Evolutionary conservation across 2,888 invertebrate genomes (phyloP).

Genomic region (Eugnorisma glareosa): DNA sequence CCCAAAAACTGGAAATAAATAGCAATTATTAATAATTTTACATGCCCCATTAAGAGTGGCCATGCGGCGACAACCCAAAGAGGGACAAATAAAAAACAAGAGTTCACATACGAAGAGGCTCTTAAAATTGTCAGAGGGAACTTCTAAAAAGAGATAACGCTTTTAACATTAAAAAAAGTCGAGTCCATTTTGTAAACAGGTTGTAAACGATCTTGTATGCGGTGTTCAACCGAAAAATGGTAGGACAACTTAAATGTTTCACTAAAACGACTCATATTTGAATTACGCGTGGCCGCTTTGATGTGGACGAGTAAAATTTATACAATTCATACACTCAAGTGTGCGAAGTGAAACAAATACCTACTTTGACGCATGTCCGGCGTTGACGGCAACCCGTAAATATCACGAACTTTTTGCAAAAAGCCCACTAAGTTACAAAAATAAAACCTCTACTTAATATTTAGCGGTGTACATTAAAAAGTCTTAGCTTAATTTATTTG

Average conservation of each 20-base stretch:
- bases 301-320: constrained; percentile 54
- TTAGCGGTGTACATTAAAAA: constrained; percentile 53
- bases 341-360: constrained; percentile 53
- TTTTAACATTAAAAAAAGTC: constrained; percentile 82
- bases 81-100: constrained; percentile 72
- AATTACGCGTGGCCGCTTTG: constrained; percentile 58
- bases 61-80: constrained; percentile 69
- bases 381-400: constrained; percentile 22
- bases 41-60: constrained; percentile 79
- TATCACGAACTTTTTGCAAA: constrained; percentile 26
- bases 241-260: constrained; percentile 71
- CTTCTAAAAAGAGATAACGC: constrained; percentile 85
- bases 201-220: constrained; percentile 84
- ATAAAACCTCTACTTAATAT: constrained; percentile 48
- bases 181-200: constrained; percentile 85
- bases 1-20: constrained; percentile 56
- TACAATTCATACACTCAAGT: constrained; percentile 36
- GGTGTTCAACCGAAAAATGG: constrained; percentile 72
- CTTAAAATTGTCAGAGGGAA: constrained; percentile 85
- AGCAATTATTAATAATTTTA: constrained; percentile 82
- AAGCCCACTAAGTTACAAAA: constrained; percentile 20
- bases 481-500: constrained; percentile 62
- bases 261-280: constrained; percentile 68
- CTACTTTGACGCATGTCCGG: constrained; percentile 41
- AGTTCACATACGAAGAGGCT: constrained; percentile 76